These are phyloP conservation scores for Zhuqinia jingwanae DNA, from an alignment of 2,888 invertebrate genomes.

Conservation along the genomic window DNA sequence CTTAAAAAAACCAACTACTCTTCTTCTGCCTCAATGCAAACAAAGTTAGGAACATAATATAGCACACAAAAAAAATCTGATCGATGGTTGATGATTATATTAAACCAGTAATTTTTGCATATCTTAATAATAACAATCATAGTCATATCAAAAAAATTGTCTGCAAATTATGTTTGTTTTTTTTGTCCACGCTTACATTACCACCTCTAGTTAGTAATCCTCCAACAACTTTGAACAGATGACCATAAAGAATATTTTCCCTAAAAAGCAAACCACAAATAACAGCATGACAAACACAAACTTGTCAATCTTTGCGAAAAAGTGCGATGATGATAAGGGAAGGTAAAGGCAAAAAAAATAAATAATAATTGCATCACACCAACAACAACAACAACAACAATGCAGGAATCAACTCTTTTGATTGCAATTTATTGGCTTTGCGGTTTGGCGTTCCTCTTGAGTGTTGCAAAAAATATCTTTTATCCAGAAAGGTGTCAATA, in stretches of 20 bases:
- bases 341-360: constrained; percentile 19
- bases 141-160: constrained; percentile 20
- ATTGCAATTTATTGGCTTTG: constrained; percentile 32
- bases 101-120: constrained; percentile 15
- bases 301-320: neutral
- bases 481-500: constrained; percentile 37
- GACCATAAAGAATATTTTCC: neutral
- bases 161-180: constrained; percentile 5
- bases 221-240: neutral
- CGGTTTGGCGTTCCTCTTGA: too few relatives aligned
- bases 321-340: constrained; percentile 18
- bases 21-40: too few relatives aligned
- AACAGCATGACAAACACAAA: constrained; percentile 16
- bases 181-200: neutral
- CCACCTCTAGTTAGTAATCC: neutral
- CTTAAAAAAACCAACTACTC: too few relatives aligned
- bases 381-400: neutral
- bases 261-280: too few relatives aligned
- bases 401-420: neutral
- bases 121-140: constrained; percentile 17
- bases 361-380: constrained; percentile 6
- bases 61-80: too few relatives aligned
- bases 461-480: constrained; percentile 28
- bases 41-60: too few relatives aligned
- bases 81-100: neutral